Conservation (phyloP, 2,888 invertebrate genomes). For the Gibbula magus region DNA sequence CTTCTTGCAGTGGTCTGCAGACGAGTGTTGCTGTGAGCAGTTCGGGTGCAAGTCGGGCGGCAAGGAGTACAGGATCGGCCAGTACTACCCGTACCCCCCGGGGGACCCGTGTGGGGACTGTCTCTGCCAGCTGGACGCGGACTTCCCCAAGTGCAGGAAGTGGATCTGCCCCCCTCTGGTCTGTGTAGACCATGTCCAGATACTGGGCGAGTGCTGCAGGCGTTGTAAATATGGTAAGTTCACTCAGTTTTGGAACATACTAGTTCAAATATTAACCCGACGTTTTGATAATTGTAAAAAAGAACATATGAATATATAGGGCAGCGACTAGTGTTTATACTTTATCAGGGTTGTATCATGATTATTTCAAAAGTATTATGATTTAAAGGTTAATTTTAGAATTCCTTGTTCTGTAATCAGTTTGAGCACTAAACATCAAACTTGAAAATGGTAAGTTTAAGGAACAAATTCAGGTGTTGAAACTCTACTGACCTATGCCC, state of each 20-base stretch:
- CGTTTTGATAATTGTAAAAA: no score
- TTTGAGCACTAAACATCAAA: no score
- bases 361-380: no score
- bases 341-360: no score
- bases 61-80: not conserved
- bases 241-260: not conserved
- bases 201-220: constrained; percentile 11
- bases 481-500: no score
- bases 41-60: not conserved
- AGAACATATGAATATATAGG: no score
- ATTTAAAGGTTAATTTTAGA: no score
- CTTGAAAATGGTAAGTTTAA: no score
- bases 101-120: not conserved
- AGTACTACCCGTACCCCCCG: not conserved
- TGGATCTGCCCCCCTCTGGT: not conserved
- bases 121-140: not conserved
- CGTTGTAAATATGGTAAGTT: not conserved
- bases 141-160: not conserved
- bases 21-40: constrained; percentile 20
- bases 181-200: constrained; percentile 14
- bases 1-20: constrained; percentile 6
- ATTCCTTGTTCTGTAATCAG: no score
- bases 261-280: no score
- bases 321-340: no score
- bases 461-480: no score